phyloP scores from a whole-genome alignment of 2,888 invertebrate species.

The Lymantria dispar region DNA sequence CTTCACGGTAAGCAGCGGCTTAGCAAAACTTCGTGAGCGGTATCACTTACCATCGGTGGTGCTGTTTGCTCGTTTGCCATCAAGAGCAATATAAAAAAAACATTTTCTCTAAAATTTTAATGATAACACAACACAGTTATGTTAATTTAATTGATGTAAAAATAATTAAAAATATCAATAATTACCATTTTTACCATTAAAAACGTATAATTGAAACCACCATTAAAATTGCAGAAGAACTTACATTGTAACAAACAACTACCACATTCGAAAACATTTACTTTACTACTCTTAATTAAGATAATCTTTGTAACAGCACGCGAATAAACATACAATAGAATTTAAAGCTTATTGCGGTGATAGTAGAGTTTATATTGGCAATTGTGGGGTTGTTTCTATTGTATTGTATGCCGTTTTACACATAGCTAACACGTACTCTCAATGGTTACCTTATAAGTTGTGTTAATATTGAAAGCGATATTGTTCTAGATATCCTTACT shows the following conservation, averaged over 20 bases:
- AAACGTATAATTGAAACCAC: not conserved
- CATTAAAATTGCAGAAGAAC: not conserved
- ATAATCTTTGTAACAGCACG: not conserved
- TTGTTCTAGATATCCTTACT: too few relatives aligned
- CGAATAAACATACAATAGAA: not conserved
- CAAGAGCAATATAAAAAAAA: too few relatives aligned
- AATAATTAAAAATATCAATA: too few relatives aligned
- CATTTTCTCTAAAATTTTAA: too few relatives aligned
- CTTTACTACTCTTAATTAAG: not conserved
- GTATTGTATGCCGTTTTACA: conserved; percentile 38
- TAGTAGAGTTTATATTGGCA: conserved; percentile 11
- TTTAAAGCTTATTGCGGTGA: conserved; percentile 5
- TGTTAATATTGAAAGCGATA: not conserved
- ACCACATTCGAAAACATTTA: not conserved
- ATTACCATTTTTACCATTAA: too few relatives aligned
- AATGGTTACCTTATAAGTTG: conserved; percentile 39
- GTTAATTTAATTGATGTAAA: too few relatives aligned
- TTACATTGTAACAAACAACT: not conserved
- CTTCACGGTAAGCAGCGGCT: too few relatives aligned
- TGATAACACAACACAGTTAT: too few relatives aligned
- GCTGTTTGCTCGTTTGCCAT: too few relatives aligned
- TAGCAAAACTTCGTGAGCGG: too few relatives aligned
- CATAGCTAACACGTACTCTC: conserved; percentile 47
- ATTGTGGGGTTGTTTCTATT: conserved; percentile 9
- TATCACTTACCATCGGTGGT: too few relatives aligned